Percentiles rank a stretch among this genome's conserved stretches.
Evolutionary conservation across 2,888 invertebrate species (phyloP).

Genomic region (Acrobasis consociella): DNA sequence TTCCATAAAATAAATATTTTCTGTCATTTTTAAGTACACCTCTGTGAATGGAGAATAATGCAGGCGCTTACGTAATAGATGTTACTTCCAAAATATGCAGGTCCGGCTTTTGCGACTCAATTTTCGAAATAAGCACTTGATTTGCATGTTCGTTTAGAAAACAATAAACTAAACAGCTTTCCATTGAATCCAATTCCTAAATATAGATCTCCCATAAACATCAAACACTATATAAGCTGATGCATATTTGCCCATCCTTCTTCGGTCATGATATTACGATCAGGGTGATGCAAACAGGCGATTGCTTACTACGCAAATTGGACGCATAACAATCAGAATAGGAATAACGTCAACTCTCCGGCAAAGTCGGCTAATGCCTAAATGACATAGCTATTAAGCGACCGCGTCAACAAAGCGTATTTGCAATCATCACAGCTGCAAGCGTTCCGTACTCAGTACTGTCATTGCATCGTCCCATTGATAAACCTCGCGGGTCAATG

Average conservation of each 20-base stretch:
- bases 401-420: constrained; percentile 39
- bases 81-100: background rate
- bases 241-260: constrained; percentile 1
- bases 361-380: constrained; percentile 31
- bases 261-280: background rate
- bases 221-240: background rate
- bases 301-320: background rate
- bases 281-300: background rate
- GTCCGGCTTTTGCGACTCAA: background rate
- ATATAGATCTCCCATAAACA: background rate
- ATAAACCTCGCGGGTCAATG: constrained; percentile 41
- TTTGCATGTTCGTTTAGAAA: background rate
- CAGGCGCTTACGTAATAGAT: background rate
- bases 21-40: too few relatives aligned
- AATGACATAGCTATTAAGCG: constrained; percentile 43
- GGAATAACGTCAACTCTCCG: constrained; percentile 6
- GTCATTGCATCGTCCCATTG: constrained; percentile 43
- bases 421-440: constrained; percentile 46
- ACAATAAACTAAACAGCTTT: background rate
- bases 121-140: background rate
- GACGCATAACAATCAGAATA: constrained; percentile 1
- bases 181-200: background rate
- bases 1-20: too few relatives aligned
- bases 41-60: too few relatives aligned
- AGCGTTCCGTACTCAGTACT: constrained; percentile 45